Base-by-base conservation (phyloP, 2,888 invertebrate genomes). In the Epinotia nisella region DNA sequence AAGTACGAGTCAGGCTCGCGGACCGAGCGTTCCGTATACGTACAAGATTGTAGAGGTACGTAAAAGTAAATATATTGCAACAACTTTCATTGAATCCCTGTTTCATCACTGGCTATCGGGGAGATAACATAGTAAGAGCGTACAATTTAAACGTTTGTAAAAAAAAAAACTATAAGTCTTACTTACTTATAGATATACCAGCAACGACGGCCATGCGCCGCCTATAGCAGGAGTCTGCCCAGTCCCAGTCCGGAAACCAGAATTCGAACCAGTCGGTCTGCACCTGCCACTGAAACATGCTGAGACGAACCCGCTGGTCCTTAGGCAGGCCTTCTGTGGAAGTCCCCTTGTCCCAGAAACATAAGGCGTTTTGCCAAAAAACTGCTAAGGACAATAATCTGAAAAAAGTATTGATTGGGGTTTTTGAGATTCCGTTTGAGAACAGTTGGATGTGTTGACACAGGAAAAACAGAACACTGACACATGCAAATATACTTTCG, bases 271-370 rank as follows among this genome's bases (percentile, higher is more conserved):
- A 67, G 19, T 66, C 51, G 11, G 45, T 61, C 45, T 71, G 66
- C 29, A 61, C 60, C 0, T 67, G 71, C 71, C 71, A 71, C n/a
- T 29, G 24, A 15, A 67, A 71, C 45, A 55, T 19, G 13, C 66
- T 60, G 10, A 45, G 29, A 0, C 66, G 66, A 0, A 29, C 5
- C 0, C 61, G 45, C 1, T 0, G 1, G 29, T 67, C 71, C 1
- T 5, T 11, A 3, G 29, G 41, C 2, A 13, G 2, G 4, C 60
- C 66, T 29, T 45, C 9, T 3, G 71, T 71, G 1, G 66, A 55
- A 2, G 71, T 71, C 1, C 71, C 71, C 60, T 35, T 61, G 41
- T 71, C 71, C 71, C 71, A 71, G 35, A 71, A 71, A 29, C 71
- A 53, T 0, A 19, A 17, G 13, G 45, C 19, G 9, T 4, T 15